These are phyloP conservation scores for Mayetiola destructor DNA, from an alignment of 2,888 invertebrate genomes.

Conservation along the genomic window DNA sequence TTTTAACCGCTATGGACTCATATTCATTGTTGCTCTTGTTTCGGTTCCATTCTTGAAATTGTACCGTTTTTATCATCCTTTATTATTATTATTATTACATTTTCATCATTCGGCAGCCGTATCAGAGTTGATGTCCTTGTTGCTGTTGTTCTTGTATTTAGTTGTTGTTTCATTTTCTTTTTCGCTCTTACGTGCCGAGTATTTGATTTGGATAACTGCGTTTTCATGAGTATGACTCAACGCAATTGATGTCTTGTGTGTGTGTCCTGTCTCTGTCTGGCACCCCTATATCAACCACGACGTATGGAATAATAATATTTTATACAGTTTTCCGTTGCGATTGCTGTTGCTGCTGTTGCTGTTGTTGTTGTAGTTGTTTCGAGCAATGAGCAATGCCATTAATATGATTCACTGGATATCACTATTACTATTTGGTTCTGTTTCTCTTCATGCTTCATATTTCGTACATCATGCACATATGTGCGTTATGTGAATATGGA, in stretches of 20 bases:
- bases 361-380: not conserved
- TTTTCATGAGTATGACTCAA: no score
- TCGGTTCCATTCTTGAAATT: conserved; percentile 1
- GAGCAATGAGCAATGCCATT: not conserved
- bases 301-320: no score
- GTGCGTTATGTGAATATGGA: not conserved
- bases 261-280: no score
- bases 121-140: not conserved
- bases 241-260: no score
- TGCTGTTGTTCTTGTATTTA: not conserved
- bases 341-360: not conserved
- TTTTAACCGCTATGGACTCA: conserved; percentile 6
- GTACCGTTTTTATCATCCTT: conserved; percentile 9
- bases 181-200: no score
- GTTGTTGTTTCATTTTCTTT: not conserved
- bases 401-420: conserved; percentile 5
- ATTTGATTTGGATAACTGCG: no score
- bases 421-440: no score
- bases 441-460: not conserved
- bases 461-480: not conserved
- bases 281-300: no score
- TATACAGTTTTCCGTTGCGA: not conserved
- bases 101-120: not conserved
- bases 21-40: not conserved
- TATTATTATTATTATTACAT: not conserved